Evolutionary conservation across 2,888 invertebrate species (phyloP).

Genomic region (Mesorhabditis sp.): DNA sequence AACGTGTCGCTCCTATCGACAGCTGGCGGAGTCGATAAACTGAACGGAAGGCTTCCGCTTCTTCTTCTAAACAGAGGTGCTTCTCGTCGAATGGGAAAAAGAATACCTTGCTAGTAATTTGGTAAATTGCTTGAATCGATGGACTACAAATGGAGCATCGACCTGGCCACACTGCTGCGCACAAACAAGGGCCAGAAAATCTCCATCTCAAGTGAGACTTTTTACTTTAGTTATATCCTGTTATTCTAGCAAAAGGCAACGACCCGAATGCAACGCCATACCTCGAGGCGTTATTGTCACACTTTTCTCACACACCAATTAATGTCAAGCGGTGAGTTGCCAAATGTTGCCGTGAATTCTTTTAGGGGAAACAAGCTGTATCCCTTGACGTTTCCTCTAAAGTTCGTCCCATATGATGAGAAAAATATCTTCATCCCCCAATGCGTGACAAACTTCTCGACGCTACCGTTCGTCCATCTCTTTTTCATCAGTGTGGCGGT

Average conservation of each 20-base stretch:
- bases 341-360: constrained; percentile 2
- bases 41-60: too few species aligned
- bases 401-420: constrained; percentile 42
- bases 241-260: constrained; percentile 26
- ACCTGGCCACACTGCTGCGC: constrained; percentile 17
- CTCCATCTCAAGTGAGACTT: constrained; percentile 14
- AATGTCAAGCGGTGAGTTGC: constrained; percentile 29
- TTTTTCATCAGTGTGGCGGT: constrained; percentile 47
- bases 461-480: constrained; percentile 46
- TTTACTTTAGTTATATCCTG: not conserved
- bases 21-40: too few species aligned
- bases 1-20: too few species aligned
- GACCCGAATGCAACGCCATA: constrained; percentile 31
- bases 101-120: not conserved
- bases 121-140: not conserved
- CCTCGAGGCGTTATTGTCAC: constrained; percentile 31
- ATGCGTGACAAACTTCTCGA: constrained; percentile 21
- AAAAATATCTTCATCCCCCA: constrained; percentile 29
- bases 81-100: too few species aligned
- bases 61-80: too few species aligned
- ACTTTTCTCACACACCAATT: constrained; percentile 30
- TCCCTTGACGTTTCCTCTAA: constrained; percentile 33
- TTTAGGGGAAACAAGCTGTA: constrained; percentile 33
- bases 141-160: constrained; percentile 20
- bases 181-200: constrained; percentile 9